Base-by-base conservation (phyloP, 2,888 invertebrate genomes). In the Dusona sp. region DNA sequence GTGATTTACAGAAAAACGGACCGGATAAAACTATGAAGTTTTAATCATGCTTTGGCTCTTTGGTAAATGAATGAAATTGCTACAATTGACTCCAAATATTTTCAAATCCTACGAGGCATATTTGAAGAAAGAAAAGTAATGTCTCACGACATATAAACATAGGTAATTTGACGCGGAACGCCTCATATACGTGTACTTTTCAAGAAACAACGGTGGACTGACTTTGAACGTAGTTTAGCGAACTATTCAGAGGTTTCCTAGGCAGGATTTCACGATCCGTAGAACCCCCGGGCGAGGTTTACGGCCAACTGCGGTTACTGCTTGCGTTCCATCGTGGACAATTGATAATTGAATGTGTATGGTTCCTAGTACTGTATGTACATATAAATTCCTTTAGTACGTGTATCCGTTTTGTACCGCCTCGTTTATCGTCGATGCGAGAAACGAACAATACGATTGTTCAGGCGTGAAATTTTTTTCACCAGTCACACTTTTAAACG, bases 301-400 rank as follows among this genome's bases (percentile, higher is more conserved):
- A 82, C 70, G 68, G 42, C 70, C 33, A 82, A 82, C 64, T 82
- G 85, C 64, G 82, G 82, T 82, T 70, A 70, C 64, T 45, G 57
- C 75, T 45, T 22, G 67, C 72, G 74, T 36, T 42, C 68, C 61
- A 54, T 48, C 72, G 72, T 65, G 82, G 74, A 82, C 78, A 85
- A 82, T 85, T 85, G 82, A 79, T 85, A 85, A 85, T 82, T 85
- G 82, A 61, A 79, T 75, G 79, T 80, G 79, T 72, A 51, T 67
- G 36, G 36, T 51, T 78, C 25, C 29, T 16, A 61, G 25, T 33
- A 54, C 67, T 42, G 48, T 65, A 68, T 67, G 42, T 67, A 61
- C 74, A 42, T 45, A 38, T 42, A 19, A 65, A 57, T 78, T 48
- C 65, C 73, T 29, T 22, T 48, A 29, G 72, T 57, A 22, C 79